phyloP scores from a whole-genome alignment of 2,113 vertebrate species.

The Lates calcarifer region DNA sequence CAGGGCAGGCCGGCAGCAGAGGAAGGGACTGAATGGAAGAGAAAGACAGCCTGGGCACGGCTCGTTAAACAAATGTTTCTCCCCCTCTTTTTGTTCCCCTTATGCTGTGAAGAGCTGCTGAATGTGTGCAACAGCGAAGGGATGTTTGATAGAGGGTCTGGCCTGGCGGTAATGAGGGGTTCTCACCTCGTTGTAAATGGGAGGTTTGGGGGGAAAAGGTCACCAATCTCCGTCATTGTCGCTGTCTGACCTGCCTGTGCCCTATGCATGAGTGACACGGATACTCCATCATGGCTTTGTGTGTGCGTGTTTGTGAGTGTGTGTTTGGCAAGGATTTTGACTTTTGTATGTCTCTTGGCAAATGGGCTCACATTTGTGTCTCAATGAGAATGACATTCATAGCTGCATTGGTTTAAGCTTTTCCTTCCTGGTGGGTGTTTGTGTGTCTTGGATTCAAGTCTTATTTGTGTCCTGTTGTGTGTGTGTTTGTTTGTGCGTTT shows the following conservation, averaged over 20 bases:
- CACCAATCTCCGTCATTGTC: conserved; percentile 58
- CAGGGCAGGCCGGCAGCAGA: conserved; percentile 67
- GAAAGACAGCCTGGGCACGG: conserved; percentile 64
- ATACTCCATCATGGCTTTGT: conserved; percentile 53
- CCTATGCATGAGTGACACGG: conserved; percentile 54
- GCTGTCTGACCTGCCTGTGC: conserved; percentile 68
- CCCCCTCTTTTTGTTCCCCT: conserved; percentile 64
- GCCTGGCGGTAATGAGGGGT: conserved; percentile 57
- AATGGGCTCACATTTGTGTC: background rate
- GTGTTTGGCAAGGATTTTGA: conserved; percentile 40
- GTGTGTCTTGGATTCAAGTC: conserved; percentile 3
- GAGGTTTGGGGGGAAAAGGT: conserved; percentile 67
- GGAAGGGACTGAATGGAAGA: conserved; percentile 70
- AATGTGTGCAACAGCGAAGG: conserved; percentile 46
- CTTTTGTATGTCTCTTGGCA: conserved; percentile 34
- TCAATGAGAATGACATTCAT: conserved; percentile 34
- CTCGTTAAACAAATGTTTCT: conserved; percentile 78
- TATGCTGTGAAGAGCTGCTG: conserved; percentile 52
- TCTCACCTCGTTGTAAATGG: conserved; percentile 76
- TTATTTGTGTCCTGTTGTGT: conserved; percentile 12
- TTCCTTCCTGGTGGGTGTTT: conserved; percentile 1
- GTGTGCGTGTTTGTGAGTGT: conserved; percentile 24
- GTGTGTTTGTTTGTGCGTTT: conserved; percentile 37
- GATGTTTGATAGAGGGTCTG: conserved; percentile 64
- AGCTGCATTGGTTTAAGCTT: conserved; percentile 16